These are phyloP conservation scores for Adrianichthys oophorus DNA, from an alignment of 2,797 vertebrate species.

Conservation along the genomic window DNA sequence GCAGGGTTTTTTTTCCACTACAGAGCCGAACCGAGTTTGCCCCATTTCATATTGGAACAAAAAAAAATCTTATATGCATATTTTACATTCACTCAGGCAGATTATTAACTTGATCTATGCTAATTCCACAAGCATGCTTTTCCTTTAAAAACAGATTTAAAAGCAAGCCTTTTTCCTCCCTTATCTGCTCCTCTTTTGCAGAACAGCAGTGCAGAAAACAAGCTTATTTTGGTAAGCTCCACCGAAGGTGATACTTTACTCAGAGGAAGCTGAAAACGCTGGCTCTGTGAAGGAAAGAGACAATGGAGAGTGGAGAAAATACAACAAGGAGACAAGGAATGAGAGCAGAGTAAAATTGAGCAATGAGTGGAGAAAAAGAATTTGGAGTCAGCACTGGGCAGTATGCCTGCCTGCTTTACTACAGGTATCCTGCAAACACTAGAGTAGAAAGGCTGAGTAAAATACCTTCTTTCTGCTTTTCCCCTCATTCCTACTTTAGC, in stretches of 20 bases:
- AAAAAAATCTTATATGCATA: constrained; percentile 32
- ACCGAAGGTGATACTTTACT: constrained; percentile 58
- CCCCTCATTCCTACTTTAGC: neutral
- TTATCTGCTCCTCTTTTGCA: constrained; percentile 64
- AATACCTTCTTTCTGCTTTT: constrained; percentile 2
- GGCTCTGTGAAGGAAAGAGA: constrained; percentile 21
- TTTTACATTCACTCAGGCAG: constrained; percentile 40
- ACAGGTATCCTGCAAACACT: constrained; percentile 22
- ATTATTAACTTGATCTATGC: constrained; percentile 61
- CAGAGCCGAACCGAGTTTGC: constrained; percentile 28
- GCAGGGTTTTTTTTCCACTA: constrained; percentile 31
- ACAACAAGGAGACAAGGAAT: neutral
- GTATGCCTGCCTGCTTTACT: constrained; percentile 39
- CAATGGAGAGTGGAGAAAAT: neutral
- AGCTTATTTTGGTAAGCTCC: constrained; percentile 59
- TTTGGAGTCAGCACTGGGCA: constrained; percentile 39
- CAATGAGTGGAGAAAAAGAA: neutral
- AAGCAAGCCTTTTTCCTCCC: constrained; percentile 45
- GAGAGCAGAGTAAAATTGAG: neutral
- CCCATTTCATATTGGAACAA: constrained; percentile 10
- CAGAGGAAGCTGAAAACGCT: constrained; percentile 45
- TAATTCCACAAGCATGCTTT: constrained; percentile 49
- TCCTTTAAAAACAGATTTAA: constrained; percentile 38
- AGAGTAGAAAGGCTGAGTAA: constrained; percentile 10
- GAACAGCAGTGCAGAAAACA: constrained; percentile 60